Percentiles rank a stretch among this genome's conserved stretches.
Evolutionary conservation across 2,113 vertebrate species (phyloP).

Genomic region (Heptranchias perlo): DNA sequence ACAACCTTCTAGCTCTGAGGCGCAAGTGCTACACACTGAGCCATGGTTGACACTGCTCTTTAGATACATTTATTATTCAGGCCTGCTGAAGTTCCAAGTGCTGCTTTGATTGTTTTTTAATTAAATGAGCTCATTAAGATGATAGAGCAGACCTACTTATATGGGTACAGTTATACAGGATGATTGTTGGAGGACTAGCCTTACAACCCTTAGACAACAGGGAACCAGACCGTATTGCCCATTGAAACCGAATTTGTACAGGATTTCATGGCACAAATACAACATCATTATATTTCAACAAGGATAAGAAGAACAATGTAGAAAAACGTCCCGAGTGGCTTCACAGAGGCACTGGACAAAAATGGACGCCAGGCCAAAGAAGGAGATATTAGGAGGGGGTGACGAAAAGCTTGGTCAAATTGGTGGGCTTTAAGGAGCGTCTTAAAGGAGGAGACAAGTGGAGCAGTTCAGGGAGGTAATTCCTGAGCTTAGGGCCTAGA

Average conservation of each 20-base stretch:
- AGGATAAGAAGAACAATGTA: neutral
- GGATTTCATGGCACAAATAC: neutral
- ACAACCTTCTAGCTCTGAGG: neutral
- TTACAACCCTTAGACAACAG: neutral
- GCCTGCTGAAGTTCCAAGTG: neutral
- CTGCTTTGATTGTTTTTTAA: neutral
- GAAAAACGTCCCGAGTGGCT: neutral
- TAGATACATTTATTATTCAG: neutral
- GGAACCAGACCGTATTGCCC: neutral
- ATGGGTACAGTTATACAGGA: neutral
- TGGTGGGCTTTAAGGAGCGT: neutral
- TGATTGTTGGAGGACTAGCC: neutral
- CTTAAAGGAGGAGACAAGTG: too few species aligned
- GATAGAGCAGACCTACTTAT: neutral
- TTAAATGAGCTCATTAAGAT: neutral
- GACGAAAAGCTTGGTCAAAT: neutral
- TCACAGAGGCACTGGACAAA: neutral
- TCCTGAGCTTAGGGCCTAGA: too few species aligned
- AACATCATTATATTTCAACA: neutral
- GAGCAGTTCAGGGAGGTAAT: too few species aligned
- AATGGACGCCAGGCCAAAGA: neutral
- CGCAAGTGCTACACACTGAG: too few species aligned
- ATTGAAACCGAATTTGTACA: neutral
- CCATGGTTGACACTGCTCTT: neutral
- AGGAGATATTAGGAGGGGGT: too few species aligned